These are phyloP conservation scores for Acropora yongei DNA, from an alignment of 64 coral and sea anemone species.

Conservation along the genomic window DNA sequence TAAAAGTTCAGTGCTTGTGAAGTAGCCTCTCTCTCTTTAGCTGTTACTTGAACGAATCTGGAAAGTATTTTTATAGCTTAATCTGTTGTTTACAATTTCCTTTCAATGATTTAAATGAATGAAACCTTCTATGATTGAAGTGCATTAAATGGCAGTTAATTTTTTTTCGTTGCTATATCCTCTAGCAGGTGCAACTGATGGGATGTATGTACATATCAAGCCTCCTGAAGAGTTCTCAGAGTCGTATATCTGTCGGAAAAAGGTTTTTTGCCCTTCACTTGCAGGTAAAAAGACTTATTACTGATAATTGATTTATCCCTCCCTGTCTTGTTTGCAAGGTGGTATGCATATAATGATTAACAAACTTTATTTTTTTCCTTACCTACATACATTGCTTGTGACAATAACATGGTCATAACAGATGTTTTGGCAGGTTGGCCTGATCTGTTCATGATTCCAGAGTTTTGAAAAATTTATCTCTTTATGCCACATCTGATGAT, in stretches of 20 bases:
- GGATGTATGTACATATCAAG: too few species aligned
- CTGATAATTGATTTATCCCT: background rate
- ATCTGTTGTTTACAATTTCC: too few species aligned
- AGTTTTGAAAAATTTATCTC: constrained; percentile 18
- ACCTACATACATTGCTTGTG: background rate
- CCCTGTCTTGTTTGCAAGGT: background rate
- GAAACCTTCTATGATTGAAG: too few species aligned
- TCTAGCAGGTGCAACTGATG: constrained; percentile 12
- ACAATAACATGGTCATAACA: constrained; percentile 1
- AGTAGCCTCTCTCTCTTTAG: too few species aligned
- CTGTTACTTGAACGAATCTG: too few species aligned
- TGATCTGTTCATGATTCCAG: background rate
- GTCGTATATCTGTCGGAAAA: background rate
- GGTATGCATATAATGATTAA: background rate
- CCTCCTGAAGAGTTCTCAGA: constrained; percentile 23
- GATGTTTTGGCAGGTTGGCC: constrained; percentile 1
- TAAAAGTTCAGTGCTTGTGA: too few species aligned
- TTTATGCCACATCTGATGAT: constrained; percentile 8
- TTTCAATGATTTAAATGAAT: too few species aligned
- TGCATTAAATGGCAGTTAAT: too few species aligned
- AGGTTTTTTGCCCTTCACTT: background rate
- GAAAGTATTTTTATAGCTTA: too few species aligned
- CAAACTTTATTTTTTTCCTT: background rate
- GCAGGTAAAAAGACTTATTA: background rate
- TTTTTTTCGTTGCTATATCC: too few species aligned